phyloP scores from a whole-genome alignment of 2,888 invertebrate genomes.

The Drosophila longiperda region DNA sequence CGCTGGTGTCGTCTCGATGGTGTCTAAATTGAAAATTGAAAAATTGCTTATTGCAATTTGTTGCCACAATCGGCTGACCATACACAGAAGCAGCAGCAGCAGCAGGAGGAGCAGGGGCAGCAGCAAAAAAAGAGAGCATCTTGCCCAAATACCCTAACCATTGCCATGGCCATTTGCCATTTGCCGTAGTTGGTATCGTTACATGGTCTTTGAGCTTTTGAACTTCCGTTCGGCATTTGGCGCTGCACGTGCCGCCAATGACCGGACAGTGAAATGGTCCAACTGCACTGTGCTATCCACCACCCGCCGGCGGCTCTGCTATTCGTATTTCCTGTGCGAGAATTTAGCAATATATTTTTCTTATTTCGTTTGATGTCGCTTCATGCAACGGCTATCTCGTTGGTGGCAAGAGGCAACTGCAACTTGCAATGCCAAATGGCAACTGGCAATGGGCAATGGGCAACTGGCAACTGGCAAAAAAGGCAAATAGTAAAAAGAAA shows the following conservation, averaged over 20 bases:
- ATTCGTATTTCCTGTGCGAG: conserved; percentile 56
- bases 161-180: background rate
- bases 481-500: conserved; percentile 58
- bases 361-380: conserved; percentile 67
- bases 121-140: conserved; percentile 1
- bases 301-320: conserved; percentile 39
- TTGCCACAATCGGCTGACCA: conserved; percentile 75
- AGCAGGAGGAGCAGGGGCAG: background rate
- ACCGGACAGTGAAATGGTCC: conserved; percentile 14
- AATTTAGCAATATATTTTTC: conserved; percentile 74
- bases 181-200: conserved; percentile 43
- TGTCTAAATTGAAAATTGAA: conserved; percentile 79
- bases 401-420: conserved; percentile 18
- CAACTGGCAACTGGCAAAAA: conserved; percentile 46
- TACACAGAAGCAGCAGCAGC: conserved; percentile 16
- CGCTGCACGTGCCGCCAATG: conserved; percentile 66
- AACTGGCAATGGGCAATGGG: conserved; percentile 30
- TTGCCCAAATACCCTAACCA: conserved; percentile 7
- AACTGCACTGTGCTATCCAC: conserved; percentile 24
- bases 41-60: conserved; percentile 80
- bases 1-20: conserved; percentile 51
- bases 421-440: conserved; percentile 22
- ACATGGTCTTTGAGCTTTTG: conserved; percentile 71
- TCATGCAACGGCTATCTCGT: conserved; percentile 34
- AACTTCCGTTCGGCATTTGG: conserved; percentile 75